These are phyloP conservation scores for Agonopterix arenella DNA, from an alignment of 2,888 invertebrate species.

Conservation along the genomic window DNA sequence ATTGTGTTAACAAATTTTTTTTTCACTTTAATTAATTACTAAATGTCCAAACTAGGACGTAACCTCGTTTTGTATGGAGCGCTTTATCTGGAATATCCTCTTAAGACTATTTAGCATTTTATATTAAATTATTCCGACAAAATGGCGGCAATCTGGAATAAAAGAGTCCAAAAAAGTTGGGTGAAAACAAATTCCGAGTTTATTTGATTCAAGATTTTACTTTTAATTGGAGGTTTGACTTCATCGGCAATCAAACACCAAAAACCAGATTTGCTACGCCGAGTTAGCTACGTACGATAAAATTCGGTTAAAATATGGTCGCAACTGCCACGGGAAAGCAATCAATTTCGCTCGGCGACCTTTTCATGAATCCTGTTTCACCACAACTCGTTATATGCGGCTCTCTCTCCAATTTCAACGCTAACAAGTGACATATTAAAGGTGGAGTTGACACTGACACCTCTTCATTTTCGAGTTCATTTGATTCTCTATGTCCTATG, in stretches of 20 bases:
- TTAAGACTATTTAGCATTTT: no score
- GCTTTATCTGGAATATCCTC: no score
- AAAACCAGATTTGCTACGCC: neutral
- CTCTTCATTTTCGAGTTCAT: neutral
- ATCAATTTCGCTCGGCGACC: constrained; percentile 10
- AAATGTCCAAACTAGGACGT: no score
- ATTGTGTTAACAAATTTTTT: no score
- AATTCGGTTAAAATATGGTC: constrained; percentile 8
- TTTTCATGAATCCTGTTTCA: constrained; percentile 12
- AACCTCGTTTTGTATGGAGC: no score
- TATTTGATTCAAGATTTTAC: constrained; percentile 1
- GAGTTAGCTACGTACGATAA: neutral
- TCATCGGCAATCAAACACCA: neutral
- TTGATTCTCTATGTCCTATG: neutral
- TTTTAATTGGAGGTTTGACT: constrained; percentile 8
- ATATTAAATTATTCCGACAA: no score
- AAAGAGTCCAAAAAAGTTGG: no score
- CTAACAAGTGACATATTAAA: constrained; percentile 9
- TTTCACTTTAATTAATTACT: no score
- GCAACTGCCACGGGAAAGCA: constrained; percentile 7
- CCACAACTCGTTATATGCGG: constrained; percentile 11
- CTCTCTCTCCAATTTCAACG: constrained; percentile 10
- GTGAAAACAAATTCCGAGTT: no score
- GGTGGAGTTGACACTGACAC: neutral
- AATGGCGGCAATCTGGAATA: no score